Conservation (phyloP, 2,113 vertebrate genomes). For the Xenopus tropicalis region DNA sequence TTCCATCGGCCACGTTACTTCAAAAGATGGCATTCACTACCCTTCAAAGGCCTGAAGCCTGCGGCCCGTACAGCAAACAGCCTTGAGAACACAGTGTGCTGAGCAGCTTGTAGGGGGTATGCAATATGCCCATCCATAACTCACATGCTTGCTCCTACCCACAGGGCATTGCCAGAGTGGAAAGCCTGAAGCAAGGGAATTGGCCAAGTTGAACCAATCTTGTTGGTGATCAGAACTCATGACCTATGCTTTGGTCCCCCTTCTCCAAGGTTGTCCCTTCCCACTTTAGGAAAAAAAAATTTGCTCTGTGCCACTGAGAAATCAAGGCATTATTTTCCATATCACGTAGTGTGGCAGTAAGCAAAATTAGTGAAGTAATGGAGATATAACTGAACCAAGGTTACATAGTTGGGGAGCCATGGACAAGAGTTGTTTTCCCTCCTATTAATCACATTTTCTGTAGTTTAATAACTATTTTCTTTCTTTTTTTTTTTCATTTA, state of each 20-base stretch:
- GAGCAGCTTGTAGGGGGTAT: conserved; percentile 74
- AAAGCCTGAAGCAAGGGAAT: background rate
- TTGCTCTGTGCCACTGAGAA: background rate
- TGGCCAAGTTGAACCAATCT: background rate
- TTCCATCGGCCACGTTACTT: conserved; percentile 80
- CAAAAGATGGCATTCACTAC: conserved; percentile 97
- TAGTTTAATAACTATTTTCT: background rate
- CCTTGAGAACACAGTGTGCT: conserved; percentile 85
- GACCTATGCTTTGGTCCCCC: background rate
- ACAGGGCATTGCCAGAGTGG: background rate
- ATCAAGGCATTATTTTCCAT: too few species aligned
- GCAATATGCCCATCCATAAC: conserved; percentile 55
- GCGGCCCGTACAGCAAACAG: conserved; percentile 96
- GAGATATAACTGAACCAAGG: too few species aligned
- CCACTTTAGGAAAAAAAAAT: background rate
- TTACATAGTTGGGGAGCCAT: too few species aligned
- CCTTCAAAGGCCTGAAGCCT: conserved; percentile 99
- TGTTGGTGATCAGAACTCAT: conserved; percentile 21
- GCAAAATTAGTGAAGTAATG: too few species aligned
- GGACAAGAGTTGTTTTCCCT: too few species aligned
- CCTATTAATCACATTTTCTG: too few species aligned
- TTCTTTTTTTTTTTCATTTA: background rate
- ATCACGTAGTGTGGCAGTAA: too few species aligned
- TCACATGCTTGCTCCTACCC: background rate
- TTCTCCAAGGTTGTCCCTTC: background rate